Percentiles rank a stretch among this genome's conserved stretches.
Conservation (phyloP, 2,113 vertebrate genomes). For the Gymnogyps californianus region DNA sequence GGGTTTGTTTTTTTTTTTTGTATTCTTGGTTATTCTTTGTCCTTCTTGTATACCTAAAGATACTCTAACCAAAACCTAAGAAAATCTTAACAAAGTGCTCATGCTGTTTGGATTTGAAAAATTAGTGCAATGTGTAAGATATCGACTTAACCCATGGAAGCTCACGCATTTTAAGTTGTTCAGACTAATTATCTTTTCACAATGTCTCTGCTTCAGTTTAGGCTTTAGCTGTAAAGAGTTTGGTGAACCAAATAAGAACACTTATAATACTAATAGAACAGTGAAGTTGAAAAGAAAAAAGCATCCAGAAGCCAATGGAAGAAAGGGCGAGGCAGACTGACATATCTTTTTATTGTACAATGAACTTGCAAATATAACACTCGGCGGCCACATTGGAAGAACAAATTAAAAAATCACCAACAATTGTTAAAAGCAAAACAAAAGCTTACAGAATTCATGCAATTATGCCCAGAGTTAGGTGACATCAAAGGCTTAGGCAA, state of each 20-base stretch:
- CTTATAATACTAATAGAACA: neutral
- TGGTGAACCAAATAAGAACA: neutral
- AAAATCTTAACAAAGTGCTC: neutral
- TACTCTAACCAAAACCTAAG: neutral
- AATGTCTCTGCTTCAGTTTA: neutral
- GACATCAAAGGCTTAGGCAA: neutral
- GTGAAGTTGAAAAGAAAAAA: neutral
- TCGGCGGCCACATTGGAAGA: no score
- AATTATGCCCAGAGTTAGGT: neutral
- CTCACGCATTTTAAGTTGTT: neutral
- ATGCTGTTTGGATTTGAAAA: neutral
- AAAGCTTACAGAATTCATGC: neutral
- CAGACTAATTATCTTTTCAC: neutral
- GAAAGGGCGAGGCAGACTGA: neutral
- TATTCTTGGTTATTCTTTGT: neutral
- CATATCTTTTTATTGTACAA: neutral
- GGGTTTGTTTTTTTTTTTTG: neutral
- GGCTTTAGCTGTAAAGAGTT: neutral
- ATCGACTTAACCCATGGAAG: neutral
- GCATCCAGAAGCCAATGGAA: neutral
- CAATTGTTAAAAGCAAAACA: neutral
- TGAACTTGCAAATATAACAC: neutral
- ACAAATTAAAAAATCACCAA: neutral
- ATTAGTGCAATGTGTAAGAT: neutral
- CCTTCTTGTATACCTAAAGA: neutral